Evolutionary conservation across 2,888 invertebrate species (phyloP).

Genomic region (Hirudinaria manillensis): DNA sequence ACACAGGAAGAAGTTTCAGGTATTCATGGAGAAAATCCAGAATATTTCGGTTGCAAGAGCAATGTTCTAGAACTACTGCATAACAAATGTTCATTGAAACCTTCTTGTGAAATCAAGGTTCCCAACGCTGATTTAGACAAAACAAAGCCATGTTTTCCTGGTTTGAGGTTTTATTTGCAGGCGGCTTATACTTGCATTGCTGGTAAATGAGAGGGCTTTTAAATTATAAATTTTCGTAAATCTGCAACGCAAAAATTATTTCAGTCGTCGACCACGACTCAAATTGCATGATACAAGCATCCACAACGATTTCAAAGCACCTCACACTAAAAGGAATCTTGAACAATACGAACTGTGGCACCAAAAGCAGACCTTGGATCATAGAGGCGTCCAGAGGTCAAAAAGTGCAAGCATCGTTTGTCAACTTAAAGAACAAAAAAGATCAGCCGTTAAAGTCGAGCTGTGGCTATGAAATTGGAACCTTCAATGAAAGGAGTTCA

Average conservation of each 20-base stretch:
- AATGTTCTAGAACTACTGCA: constrained; percentile 26
- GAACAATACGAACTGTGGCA: not conserved
- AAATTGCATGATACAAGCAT: not conserved
- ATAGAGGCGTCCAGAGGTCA: constrained; percentile 19
- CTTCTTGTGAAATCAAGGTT: constrained; percentile 22
- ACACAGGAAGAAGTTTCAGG: constrained; percentile 17
- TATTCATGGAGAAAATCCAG: not conserved
- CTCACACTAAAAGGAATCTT: not conserved
- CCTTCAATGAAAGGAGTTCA: too few relatives aligned
- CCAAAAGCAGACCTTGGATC: not conserved
- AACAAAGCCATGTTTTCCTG: constrained; percentile 22
- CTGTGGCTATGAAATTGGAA: constrained; percentile 3
- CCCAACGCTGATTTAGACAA: constrained; percentile 13
- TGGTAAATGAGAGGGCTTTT: not conserved
- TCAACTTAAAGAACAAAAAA: not conserved
- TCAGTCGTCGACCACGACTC: not conserved
- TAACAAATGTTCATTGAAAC: constrained; percentile 21
- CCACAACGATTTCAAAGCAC: not conserved
- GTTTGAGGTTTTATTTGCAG: constrained; percentile 26
- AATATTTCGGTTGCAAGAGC: constrained; percentile 28
- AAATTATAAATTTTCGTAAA: not conserved
- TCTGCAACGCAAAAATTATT: not conserved
- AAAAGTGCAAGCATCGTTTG: not conserved
- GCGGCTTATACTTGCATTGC: not conserved
- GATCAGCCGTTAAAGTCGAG: not conserved